Evolutionary conservation across 1,140 invertebrate species (phyloP), one percentile per base, ranked within the genome.

Genomic region (Aporrectodea caliginosa): DNA sequence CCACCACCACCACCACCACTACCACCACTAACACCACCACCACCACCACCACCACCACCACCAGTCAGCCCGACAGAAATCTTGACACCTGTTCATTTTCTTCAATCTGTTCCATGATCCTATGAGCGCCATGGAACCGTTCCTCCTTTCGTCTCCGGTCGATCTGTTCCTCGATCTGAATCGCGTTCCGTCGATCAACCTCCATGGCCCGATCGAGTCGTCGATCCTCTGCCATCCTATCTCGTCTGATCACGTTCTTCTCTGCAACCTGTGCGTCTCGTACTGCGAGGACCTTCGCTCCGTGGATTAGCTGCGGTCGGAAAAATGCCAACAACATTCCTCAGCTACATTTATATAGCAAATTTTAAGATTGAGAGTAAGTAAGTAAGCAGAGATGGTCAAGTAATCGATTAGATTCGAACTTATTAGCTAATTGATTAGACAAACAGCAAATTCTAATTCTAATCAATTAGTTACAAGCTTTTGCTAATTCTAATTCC

Each of bases 201-300:
- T 89, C 88, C 88, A 89, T 89, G 88, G 89, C 88, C 27, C 82
- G 81, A 81, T 89, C 88, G n/a, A 89, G 79, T 34, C 88, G 78
- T 73, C 85, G 85, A 35, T 89, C 87, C 78, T 89, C 88, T 0
- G 84, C 84, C 30, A 79, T 82, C 84, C 88, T 85, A 81, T 89
- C 88, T 30, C 78, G 78, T 35, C 84, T 82, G 31, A 89, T 86
- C 71, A 86, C 83, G 22, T 84, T 81, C 78, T 87, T 88, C 84
- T 89, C 88, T 29, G 87, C 78, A 2, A 89, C 83, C 81, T 89
- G 88, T 34, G 88, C 88, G 83, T 89, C 88, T 78, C 88, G 80
- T 71, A 89, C 89, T 0, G 88, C 87, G 81, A 89, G 88, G 75
- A 87, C 87, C 82, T 89, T 89, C 27, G 88, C 88, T 83, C 89